phyloP scores from a whole-genome alignment of 1,140 invertebrate genomes.

The Hylaeus volcanicus region DNA sequence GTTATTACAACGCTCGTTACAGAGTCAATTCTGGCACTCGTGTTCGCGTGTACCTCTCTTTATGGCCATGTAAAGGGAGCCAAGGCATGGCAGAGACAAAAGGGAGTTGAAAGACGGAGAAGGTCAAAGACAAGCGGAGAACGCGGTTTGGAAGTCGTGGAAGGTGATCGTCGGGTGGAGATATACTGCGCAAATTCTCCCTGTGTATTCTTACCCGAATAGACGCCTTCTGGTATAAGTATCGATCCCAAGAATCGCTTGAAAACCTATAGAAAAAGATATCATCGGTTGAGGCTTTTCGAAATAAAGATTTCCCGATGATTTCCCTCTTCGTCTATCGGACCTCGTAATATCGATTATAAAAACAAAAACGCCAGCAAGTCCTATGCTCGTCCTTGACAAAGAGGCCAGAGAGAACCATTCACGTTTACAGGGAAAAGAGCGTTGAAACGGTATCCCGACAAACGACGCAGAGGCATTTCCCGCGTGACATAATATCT shows the following conservation, averaged over 20 bases:
- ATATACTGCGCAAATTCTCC: no score
- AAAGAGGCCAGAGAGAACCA: constrained; percentile 5
- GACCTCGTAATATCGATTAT: background rate
- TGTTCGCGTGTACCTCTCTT: constrained; percentile 55
- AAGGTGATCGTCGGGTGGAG: constrained; percentile 6
- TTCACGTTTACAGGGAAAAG: constrained; percentile 32
- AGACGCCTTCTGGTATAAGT: no score
- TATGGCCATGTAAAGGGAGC: constrained; percentile 40
- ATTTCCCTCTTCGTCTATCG: background rate
- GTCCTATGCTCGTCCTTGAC: background rate
- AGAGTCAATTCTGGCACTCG: constrained; percentile 65
- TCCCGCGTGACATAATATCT: constrained; percentile 64
- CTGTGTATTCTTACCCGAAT: no score
- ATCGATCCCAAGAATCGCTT: no score
- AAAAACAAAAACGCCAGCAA: background rate
- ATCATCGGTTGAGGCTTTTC: background rate
- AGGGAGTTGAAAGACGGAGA: background rate
- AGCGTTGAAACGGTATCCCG: constrained; percentile 29
- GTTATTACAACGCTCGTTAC: constrained; percentile 68
- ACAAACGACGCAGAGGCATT: constrained; percentile 50
- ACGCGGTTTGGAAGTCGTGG: background rate
- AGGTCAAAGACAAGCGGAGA: background rate
- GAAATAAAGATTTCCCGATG: background rate
- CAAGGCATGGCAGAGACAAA: background rate
- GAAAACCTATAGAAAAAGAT: no score